Evolutionary conservation across 2,888 invertebrate genomes (phyloP), one percentile per base, ranked within the genome.

Genomic region (Nematopogon swammerdamellus): DNA sequence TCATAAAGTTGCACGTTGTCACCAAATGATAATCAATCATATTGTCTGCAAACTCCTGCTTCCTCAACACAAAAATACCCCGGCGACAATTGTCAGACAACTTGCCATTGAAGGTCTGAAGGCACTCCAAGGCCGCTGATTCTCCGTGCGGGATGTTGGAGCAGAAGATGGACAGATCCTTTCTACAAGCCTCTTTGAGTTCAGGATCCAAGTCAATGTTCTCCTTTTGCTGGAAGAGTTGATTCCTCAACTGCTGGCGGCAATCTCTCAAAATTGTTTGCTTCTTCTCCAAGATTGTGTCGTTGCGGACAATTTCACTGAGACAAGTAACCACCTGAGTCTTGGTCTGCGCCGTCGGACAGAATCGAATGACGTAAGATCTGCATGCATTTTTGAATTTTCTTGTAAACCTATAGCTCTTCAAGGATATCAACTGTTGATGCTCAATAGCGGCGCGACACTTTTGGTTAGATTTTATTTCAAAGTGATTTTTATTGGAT

Each of bases 331-430:
- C 88, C 46, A 81, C 93, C 59, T 92, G 89, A 52, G 83, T 85
- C 68, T 91, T 92, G 0, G 88, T 88, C 63, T 84, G 86, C 44
- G 90, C 87, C 55, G 82, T 84, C 8, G 82, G 82, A 67, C 88
- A 87, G 63, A 83, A 85, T 54, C 85, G 77, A 50, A 83, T 80
- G 0, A 95, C 95, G 67, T 90, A 87, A 2, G 86, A 84, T 59
- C 90, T 90, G 62, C 98, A 99, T 0, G 95, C 92, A 67, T 95
- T 87, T 72, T 97, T 95, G 68, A 99, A 98, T 68, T 94, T 94
- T 61, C 89, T 91, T 1, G 92, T 93, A 66, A 97, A 98, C 60
- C 89, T 89, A 70, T 94, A 96, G 72, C 95, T 94, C 68, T 96
- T 94, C 55, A 98, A 68, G 2, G 94, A 90, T 53, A 97, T 91